phyloP scores from a whole-genome alignment of 2,888 invertebrate genomes.

The Lochmaea capreae region DNA sequence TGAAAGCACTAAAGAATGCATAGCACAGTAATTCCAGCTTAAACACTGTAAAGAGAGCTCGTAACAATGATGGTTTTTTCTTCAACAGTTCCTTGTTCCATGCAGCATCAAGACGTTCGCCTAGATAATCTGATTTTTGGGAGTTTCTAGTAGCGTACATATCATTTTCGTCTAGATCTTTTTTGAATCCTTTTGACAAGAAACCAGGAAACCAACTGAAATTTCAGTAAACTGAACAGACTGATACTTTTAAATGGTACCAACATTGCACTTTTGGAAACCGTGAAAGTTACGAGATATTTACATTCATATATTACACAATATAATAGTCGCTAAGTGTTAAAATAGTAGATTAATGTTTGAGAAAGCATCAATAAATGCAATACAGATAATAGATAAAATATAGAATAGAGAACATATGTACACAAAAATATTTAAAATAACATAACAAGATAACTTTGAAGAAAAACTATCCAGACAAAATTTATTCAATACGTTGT shows the following conservation, averaged over 20 bases:
- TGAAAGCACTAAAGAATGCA: slow-evolving; percentile 40
- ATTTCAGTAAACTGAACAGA: slow-evolving; percentile 43
- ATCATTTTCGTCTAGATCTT: slow-evolving; percentile 66
- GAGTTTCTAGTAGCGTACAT: slow-evolving; percentile 56
- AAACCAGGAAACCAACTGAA: slow-evolving; percentile 67
- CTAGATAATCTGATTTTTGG: slow-evolving; percentile 53
- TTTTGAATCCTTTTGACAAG: slow-evolving; percentile 65
- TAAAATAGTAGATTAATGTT: no score
- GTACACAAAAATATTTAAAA: no score
- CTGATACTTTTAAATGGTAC: not conserved
- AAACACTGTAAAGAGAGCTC: slow-evolving; percentile 54
- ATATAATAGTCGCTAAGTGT: no score
- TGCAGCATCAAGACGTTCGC: slow-evolving; percentile 61
- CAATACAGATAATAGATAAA: no score
- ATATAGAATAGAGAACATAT: no score
- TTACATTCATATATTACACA: no score
- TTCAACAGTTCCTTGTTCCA: slow-evolving; percentile 54
- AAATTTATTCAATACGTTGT: no score
- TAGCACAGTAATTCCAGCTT: slow-evolving; percentile 46
- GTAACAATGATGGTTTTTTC: slow-evolving; percentile 53
- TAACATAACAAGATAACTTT: no score
- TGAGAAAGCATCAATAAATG: no score
- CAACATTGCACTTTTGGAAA: no score
- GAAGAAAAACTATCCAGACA: no score
- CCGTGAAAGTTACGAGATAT: no score